Evolutionary conservation across 2,113 vertebrate genomes (phyloP), one percentile per base, ranked within the genome.

Genomic region (Stigmatopora argus): DNA sequence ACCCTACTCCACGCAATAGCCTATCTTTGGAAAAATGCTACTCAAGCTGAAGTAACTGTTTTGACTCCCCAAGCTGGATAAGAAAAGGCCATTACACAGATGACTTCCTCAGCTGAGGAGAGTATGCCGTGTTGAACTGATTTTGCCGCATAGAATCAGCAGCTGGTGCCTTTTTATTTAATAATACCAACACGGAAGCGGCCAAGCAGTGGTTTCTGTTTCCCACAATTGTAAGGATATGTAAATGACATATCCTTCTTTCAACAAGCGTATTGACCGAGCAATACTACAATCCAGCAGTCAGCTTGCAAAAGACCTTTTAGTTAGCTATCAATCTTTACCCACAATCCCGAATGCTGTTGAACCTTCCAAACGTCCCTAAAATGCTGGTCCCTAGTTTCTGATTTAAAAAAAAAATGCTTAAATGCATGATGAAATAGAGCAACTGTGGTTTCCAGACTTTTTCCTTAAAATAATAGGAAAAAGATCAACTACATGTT

Each of bases 251-350:
- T 31, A 26, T 6, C 53, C 7, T 11, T 23, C 11, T 56, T 26
- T 55, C 19, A 21, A 14, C 23, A 55, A 26, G 21, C 12, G 14
- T 55, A 7, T 31, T 56, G 53, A 31, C 53, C 13, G 13, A 56
- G 15, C 14, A 6, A 31, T 31, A 23, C 21, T 71, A 26, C 59
- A 56, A 41, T 77, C 67, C 63, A 73, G 73, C 59, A 63, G 73
- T 44, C 49, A 85, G 85, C 86, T 89, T 81, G 84, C 80, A 80
- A 83, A 80, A 84, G 84, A 75, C 71, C 49, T 74, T 59, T 73
- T 66, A 69, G 77, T 78, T 23, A 56, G 72, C 23, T 12, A 56
- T 56, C 53, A 17, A 23, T 31, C 53, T 56, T 55, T 10, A 26
- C 11, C 21, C 11, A 12, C 12, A 3, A 13, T 55, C 53, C 13